These are phyloP conservation scores for Neodiprion pinetum DNA, from an alignment of 1,140 invertebrate genomes.

Conservation along the genomic window DNA sequence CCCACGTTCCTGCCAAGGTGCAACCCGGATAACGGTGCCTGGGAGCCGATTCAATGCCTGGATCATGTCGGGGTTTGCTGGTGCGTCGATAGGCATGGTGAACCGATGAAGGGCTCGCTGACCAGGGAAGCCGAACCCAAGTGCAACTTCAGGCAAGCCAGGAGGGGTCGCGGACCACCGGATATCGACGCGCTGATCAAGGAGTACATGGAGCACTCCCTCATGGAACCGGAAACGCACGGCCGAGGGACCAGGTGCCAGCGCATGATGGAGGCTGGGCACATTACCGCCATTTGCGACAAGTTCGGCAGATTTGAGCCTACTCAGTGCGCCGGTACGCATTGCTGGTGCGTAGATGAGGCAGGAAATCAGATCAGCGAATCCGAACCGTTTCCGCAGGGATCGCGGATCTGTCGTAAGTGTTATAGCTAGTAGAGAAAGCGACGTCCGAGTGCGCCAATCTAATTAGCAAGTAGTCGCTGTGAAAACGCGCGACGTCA, in stretches of 20 bases:
- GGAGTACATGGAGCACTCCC: slow-evolving; percentile 44
- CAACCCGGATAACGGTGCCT: slow-evolving; percentile 73
- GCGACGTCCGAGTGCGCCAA: neutral
- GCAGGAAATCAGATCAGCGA: slow-evolving; percentile 78
- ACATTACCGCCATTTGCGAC: slow-evolving; percentile 69
- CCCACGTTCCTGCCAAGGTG: slow-evolving; percentile 75
- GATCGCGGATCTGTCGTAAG: slow-evolving; percentile 68
- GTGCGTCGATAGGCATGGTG: slow-evolving; percentile 83
- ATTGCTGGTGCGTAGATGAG: slow-evolving; percentile 88
- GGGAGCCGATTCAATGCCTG: slow-evolving; percentile 83
- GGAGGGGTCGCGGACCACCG: slow-evolving; percentile 56
- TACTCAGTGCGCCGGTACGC: slow-evolving; percentile 74
- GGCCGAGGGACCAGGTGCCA: slow-evolving; percentile 67
- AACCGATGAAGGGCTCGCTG: slow-evolving; percentile 79
- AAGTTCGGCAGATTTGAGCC: slow-evolving; percentile 73
- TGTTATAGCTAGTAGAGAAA: slow-evolving; percentile 28
- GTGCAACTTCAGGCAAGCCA: slow-evolving; percentile 79
- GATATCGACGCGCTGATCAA: slow-evolving; percentile 51
- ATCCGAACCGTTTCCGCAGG: slow-evolving; percentile 70
- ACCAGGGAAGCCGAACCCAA: slow-evolving; percentile 73
- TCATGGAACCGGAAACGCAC: slow-evolving; percentile 36
- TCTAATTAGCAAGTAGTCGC: neutral
- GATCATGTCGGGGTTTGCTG: slow-evolving; percentile 82
- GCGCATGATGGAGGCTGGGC: slow-evolving; percentile 64
- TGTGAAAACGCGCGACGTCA: neutral